Evolutionary conservation across 2,888 invertebrate genomes (phyloP).

Genomic region (Dendrolimus houi): DNA sequence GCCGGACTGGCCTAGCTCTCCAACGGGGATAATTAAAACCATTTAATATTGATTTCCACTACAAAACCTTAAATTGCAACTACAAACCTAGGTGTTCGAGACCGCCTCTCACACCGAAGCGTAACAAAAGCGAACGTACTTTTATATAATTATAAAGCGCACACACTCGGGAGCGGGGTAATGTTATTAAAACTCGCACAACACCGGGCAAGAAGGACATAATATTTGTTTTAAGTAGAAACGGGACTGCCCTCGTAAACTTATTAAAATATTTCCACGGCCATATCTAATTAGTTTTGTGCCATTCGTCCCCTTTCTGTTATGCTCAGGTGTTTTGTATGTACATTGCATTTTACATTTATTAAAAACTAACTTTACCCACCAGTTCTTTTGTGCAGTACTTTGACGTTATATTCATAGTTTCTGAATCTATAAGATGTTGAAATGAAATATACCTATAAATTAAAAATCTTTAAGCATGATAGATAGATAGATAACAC

Average conservation of each 20-base stretch:
- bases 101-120: constrained; percentile 1
- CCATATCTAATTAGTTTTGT: constrained; percentile 70
- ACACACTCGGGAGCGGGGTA: constrained; percentile 40
- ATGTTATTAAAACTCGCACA: constrained; percentile 67
- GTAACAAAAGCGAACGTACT: constrained; percentile 30
- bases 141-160: constrained; percentile 68
- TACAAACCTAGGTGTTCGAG: not conserved
- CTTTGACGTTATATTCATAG: no score
- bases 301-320: constrained; percentile 48
- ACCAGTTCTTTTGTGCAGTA: no score
- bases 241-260: constrained; percentile 57
- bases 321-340: not conserved
- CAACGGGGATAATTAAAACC: no score
- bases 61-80: no score
- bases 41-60: no score
- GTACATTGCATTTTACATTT: not conserved
- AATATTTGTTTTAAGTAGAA: constrained; percentile 66
- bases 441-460: no score
- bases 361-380: no score
- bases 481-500: no score
- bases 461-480: no score
- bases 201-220: constrained; percentile 34
- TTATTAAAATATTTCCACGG: constrained; percentile 72
- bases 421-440: no score
- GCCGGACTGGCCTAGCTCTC: no score